Conservation (phyloP, 2,113 vertebrate genomes). For the Gracilinanus agilis region DNA sequence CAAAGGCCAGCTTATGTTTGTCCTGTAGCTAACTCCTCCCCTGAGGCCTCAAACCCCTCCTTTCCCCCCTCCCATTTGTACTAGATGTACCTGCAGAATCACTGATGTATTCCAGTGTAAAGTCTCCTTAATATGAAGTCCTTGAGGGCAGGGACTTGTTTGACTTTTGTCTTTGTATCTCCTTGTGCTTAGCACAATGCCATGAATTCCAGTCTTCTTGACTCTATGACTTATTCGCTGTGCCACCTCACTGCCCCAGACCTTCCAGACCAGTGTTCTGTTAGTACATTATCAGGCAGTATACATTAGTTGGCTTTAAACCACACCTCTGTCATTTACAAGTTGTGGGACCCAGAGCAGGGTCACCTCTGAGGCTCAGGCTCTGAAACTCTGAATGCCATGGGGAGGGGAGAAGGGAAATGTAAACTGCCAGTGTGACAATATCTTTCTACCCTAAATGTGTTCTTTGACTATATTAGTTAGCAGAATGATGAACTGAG, state of each 20-base stretch:
- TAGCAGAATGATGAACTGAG: neutral
- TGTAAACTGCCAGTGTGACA: neutral
- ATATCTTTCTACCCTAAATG: neutral
- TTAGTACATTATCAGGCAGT: neutral
- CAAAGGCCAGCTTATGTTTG: too few species aligned
- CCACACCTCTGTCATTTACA: neutral
- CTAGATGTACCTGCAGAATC: too few species aligned
- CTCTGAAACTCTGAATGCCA: neutral
- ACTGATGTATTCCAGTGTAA: neutral
- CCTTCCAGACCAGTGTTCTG: neutral
- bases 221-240: too few species aligned
- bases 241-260: neutral
- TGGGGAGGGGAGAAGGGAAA: neutral
- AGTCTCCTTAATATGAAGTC: too few species aligned
- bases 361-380: neutral
- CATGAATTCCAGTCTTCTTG: neutral
- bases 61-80: too few species aligned
- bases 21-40: too few species aligned
- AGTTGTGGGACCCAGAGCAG: neutral
- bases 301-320: neutral
- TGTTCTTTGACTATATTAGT: neutral
- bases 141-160: neutral
- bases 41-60: too few species aligned
- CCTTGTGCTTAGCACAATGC: neutral
- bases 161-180: neutral